phyloP scores from a whole-genome alignment of 2,888 invertebrate species.

The Zhuqinia jingwanae region DNA sequence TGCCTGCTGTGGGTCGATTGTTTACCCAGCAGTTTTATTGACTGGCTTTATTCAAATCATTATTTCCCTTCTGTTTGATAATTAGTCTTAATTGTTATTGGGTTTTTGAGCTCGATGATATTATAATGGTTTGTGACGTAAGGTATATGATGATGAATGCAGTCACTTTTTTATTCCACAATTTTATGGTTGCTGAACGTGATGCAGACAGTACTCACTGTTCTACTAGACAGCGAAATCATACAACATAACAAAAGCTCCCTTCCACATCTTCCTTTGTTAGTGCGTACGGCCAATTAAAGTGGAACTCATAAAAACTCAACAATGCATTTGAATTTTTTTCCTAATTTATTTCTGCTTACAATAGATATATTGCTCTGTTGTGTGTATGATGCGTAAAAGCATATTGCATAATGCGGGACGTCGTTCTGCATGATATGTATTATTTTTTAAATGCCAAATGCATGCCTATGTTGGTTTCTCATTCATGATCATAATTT shows the following conservation, averaged over 20 bases:
- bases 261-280: not conserved
- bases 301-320: too few relatives aligned
- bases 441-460: too few relatives aligned
- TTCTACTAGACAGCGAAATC: not conserved
- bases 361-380: not conserved
- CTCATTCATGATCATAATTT: too few relatives aligned
- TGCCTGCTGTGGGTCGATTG: conserved; percentile 35
- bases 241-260: not conserved
- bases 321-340: too few relatives aligned
- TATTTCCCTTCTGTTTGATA: not conserved
- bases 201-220: not conserved
- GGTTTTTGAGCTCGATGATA: not conserved
- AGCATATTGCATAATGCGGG: not conserved
- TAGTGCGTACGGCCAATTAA: not conserved
- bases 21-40: conserved; percentile 33
- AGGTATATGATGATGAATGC: not conserved
- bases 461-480: too few relatives aligned
- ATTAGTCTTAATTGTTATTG: conserved; percentile 25
- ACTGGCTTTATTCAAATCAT: conserved; percentile 29
- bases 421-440: not conserved
- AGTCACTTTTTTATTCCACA: not conserved
- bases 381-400: not conserved
- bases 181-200: not conserved
- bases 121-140: not conserved
- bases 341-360: not conserved